Base-by-base conservation (phyloP, 2,113 vertebrate species). In the Xenopus laevis region DNA sequence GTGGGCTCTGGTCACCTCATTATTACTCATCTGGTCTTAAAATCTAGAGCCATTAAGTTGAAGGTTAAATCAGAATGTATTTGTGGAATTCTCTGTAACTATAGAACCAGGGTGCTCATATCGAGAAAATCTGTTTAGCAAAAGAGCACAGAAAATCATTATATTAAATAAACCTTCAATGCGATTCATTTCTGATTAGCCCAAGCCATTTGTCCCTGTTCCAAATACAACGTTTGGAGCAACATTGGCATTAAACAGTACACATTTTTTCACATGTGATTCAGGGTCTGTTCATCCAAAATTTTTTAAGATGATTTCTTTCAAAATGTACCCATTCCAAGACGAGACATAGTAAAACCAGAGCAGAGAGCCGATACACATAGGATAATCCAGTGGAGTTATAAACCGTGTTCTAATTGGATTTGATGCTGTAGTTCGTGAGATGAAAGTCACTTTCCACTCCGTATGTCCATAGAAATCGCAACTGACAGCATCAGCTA, bases 401-500 rank as follows among this genome's bases (percentile, higher is more conserved):
- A 21, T 8, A 2, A 52, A 13, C n/a, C 13, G n/a, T 20, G 7
- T 15, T 0, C 11, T 67, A 67, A 67, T 67, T 67, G 45, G 15
- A 67, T 67, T 67, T 67, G 65, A 52, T 16, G 65, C 65, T 67
- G 65, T 45, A 23, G 45, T 67, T 67, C 18, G 16, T 52, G 46
- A 67, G 40, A 67, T 67, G 46, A 67, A 67, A 67, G 65, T 18
- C 18, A 67, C 5, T 67, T 67, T 67, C 20, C 46, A 50, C 40
- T 45, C 10, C n/a, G 21, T n/a, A 67, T 67, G 65, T 67, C 65
- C 33, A 18, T 10, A 15, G 18, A 21, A 50, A 67, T 67, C 18
- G 23, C 18, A 50, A 23, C 45, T 67, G 65, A 67, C 44, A 47
- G 45, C 33, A 15, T 50, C 65, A 21, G 18, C 65, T 11, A 47